Percentiles rank a stretch among this genome's conserved stretches.
Conservation (phyloP, 2,888 invertebrate genomes). For the Ectemnius cavifrons region DNA sequence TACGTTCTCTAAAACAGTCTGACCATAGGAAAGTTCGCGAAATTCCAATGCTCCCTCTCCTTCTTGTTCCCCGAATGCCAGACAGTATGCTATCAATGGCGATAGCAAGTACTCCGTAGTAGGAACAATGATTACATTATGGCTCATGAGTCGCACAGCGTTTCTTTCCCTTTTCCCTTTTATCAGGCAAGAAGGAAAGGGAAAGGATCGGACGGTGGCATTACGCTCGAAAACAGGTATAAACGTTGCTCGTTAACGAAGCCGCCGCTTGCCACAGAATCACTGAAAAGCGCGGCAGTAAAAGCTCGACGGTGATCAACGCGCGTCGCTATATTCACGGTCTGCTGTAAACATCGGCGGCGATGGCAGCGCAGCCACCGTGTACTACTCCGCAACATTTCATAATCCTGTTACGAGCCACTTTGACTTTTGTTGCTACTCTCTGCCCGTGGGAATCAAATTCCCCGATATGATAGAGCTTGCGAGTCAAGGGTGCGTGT, state of each 20-base stretch:
- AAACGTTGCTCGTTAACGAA: constrained; percentile 61
- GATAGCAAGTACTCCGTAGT: neutral
- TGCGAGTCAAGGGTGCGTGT: constrained; percentile 38
- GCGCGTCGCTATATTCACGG: constrained; percentile 55
- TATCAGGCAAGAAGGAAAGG: constrained; percentile 31
- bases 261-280: constrained; percentile 55
- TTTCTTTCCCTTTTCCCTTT: neutral
- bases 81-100: no score
- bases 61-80: no score
- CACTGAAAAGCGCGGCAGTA: constrained; percentile 58
- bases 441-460: constrained; percentile 57
- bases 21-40: no score
- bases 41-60: no score
- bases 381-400: constrained; percentile 63
- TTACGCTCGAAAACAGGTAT: constrained; percentile 54
- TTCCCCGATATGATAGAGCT: constrained; percentile 31
- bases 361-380: neutral
- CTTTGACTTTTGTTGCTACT: constrained; percentile 58
- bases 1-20: no score
- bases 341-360: constrained; percentile 59
- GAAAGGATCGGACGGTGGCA: neutral
- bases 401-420: constrained; percentile 65
- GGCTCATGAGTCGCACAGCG: constrained; percentile 16
- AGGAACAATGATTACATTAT: constrained; percentile 47
- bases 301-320: constrained; percentile 39